Evolutionary conservation across 2,888 invertebrate species (phyloP).

Genomic region (Pandemis corylana): DNA sequence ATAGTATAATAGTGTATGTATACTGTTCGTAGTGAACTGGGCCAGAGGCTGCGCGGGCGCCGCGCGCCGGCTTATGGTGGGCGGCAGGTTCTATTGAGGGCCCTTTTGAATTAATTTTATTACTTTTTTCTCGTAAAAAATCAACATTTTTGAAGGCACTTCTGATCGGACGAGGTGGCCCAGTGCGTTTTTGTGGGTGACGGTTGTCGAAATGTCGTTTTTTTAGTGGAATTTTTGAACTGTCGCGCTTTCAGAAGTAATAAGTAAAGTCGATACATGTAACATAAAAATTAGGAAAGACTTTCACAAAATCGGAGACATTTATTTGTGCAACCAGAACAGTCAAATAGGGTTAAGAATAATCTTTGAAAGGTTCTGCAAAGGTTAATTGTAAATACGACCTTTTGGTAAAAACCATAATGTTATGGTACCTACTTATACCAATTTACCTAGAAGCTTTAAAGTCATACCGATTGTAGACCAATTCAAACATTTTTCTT

Average conservation of each 20-base stretch:
- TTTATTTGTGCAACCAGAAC: not conserved
- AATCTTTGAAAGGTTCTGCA: no score
- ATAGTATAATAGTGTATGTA: slow-evolving; percentile 83
- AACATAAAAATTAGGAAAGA: not conserved
- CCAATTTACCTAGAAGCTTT: no score
- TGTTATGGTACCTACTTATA: no score
- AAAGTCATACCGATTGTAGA: not conserved
- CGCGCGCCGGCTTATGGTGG: slow-evolving; percentile 86
- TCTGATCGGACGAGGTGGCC: slow-evolving; percentile 97
- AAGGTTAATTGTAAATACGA: no score
- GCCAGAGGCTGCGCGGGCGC: slow-evolving; percentile 68
- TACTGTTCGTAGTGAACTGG: slow-evolving; percentile 72
- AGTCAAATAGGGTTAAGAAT: no score
- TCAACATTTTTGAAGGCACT: slow-evolving; percentile 96
- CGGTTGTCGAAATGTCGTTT: slow-evolving; percentile 56
- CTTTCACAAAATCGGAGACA: not conserved
- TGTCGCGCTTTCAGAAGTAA: slow-evolving; percentile 9
- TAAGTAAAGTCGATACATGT: not conserved
- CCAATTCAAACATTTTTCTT: not conserved
- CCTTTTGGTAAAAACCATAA: no score
- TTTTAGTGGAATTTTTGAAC: slow-evolving; percentile 52
- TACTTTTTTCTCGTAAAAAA: slow-evolving; percentile 91
- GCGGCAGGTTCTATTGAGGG: slow-evolving; percentile 94
- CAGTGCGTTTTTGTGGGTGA: slow-evolving; percentile 89
- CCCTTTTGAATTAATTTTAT: slow-evolving; percentile 90